phyloP scores from a whole-genome alignment of 2,113 vertebrate genomes.

The Rynchops niger region DNA sequence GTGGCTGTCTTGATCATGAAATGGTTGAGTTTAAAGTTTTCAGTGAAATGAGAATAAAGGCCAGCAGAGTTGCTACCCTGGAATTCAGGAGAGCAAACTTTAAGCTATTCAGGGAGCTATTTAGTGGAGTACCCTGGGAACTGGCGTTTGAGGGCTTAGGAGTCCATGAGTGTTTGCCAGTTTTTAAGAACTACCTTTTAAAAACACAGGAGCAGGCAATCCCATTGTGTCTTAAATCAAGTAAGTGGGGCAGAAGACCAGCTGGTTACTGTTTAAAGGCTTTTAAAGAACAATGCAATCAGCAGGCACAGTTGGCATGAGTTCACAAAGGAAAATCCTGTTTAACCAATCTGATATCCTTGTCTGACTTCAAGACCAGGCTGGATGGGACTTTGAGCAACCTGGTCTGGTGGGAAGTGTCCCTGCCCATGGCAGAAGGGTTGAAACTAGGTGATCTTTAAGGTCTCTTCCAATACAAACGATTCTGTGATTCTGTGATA shows the following conservation, averaged over 20 bases:
- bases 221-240: background rate
- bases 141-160: background rate
- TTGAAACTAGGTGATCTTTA: too few species aligned
- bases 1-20: background rate
- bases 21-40: background rate
- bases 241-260: accelerated
- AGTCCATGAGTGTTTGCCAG: background rate
- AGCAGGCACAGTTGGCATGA: background rate
- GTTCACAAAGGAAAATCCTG: background rate
- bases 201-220: background rate
- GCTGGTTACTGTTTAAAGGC: background rate
- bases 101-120: accelerated
- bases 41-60: background rate
- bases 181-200: background rate
- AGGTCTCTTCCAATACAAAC: too few species aligned
- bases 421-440: too few species aligned
- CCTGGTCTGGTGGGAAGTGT: too few species aligned
- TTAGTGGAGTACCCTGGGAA: background rate
- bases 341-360: background rate
- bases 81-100: background rate
- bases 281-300: background rate
- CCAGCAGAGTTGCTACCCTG: background rate
- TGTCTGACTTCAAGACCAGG: too few species aligned
- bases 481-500: background rate
- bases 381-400: too few species aligned